Conservation (phyloP, 1,140 invertebrate genomes). For the Linepithema humile region DNA sequence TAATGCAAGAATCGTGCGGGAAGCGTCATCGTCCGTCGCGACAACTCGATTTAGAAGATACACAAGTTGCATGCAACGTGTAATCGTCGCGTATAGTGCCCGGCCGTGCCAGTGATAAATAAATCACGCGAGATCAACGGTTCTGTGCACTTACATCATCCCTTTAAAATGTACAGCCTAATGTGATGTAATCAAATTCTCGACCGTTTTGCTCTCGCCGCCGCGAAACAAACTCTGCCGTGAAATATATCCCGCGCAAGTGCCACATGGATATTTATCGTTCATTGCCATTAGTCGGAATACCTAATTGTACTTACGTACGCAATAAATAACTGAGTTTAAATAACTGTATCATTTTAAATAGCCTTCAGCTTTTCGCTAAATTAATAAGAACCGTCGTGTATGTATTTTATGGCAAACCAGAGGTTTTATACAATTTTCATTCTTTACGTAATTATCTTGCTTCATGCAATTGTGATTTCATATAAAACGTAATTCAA, state of each 20-base stretch:
- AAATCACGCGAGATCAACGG: conserved; percentile 76
- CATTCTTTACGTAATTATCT: neutral
- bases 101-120: conserved; percentile 57
- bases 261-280: conserved; percentile 23
- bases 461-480: neutral
- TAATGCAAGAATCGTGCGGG: conserved; percentile 65
- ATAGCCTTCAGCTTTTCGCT: neutral
- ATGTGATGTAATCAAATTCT: conserved; percentile 59
- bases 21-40: conserved; percentile 59
- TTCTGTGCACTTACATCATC: conserved; percentile 75
- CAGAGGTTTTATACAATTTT: neutral
- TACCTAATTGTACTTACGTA: neutral
- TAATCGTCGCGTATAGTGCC: conserved; percentile 66
- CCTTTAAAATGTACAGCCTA: conserved; percentile 72
- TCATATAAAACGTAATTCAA: neutral
- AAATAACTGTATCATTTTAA: neutral
- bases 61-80: conserved; percentile 66
- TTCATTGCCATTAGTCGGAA: conserved; percentile 17
- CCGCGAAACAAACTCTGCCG: conserved; percentile 23
- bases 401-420: neutral
- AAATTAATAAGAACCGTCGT: neutral
- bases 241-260: conserved; percentile 35
- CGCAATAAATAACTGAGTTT: neutral
- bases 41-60: conserved; percentile 63
- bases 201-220: conserved; percentile 39